phyloP scores from a whole-genome alignment of 2,797 vertebrate species.

The Melanotaenia trifasciata region DNA sequence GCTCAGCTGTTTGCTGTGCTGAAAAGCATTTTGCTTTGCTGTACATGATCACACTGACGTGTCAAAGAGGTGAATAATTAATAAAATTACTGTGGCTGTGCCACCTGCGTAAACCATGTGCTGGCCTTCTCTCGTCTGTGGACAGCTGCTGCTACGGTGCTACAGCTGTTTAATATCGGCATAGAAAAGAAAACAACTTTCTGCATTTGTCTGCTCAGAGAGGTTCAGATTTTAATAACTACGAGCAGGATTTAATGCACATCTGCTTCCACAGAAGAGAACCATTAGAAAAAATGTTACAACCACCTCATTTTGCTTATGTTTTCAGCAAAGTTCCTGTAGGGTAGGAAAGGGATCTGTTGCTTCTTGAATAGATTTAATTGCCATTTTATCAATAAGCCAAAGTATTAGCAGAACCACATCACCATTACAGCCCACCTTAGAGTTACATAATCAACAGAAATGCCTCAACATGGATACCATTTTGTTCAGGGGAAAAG shows the following conservation, averaged over 20 bases:
- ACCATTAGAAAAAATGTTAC: neutral
- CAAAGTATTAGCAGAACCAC: neutral
- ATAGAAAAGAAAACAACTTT: neutral
- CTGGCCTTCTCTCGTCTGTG: neutral
- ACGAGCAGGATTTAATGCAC: neutral
- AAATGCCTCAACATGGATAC: too few species aligned
- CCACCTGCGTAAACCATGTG: neutral
- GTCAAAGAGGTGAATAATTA: constrained; percentile 5
- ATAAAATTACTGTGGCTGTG: constrained; percentile 1
- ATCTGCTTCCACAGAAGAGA: neutral
- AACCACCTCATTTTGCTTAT: neutral
- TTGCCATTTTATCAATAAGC: too few species aligned
- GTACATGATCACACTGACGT: neutral
- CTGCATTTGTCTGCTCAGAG: neutral
- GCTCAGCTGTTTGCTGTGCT: constrained; percentile 3
- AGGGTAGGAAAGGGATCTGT: too few species aligned
- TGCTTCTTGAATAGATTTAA: too few species aligned
- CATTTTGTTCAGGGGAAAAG: too few species aligned
- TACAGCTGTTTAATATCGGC: constrained; percentile 2
- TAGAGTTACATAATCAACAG: too few species aligned
- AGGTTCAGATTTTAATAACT: neutral
- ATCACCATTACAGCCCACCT: too few species aligned
- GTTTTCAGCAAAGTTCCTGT: too few species aligned
- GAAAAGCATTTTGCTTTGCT: neutral
- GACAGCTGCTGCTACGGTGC: neutral